A percentile compares a stretch with the other conserved stretches of the same genome.
phyloP scores from a whole-genome alignment of 1,140 invertebrate genomes.

The Gryon sp. region DNA sequence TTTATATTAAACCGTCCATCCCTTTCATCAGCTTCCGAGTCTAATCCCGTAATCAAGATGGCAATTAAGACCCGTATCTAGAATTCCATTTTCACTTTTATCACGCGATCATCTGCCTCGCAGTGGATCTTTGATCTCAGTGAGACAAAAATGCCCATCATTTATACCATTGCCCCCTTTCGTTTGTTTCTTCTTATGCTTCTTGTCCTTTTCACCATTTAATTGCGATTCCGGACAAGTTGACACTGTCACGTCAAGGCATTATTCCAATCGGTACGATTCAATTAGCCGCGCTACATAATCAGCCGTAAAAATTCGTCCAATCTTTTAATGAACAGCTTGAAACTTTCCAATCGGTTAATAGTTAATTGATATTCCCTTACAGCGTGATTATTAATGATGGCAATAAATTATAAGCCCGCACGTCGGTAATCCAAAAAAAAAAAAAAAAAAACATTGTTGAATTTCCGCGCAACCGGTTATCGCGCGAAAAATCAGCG shows the following conservation, averaged over 20 bases:
- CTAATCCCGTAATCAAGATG: not conserved
- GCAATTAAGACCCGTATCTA: slow-evolving; percentile 6
- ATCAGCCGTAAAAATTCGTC: slow-evolving; percentile 39
- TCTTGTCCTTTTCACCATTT: not conserved
- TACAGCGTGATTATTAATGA: slow-evolving; percentile 36
- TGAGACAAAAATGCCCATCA: slow-evolving; percentile 1
- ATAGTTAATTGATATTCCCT: slow-evolving; percentile 57
- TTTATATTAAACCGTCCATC: not conserved
- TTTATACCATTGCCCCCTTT: not conserved
- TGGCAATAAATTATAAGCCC: slow-evolving; percentile 42
- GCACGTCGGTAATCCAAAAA: slow-evolving; percentile 2
- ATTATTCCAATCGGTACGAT: slow-evolving; percentile 10
- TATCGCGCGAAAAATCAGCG: slow-evolving; percentile 27
- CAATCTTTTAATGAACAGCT: slow-evolving; percentile 24
- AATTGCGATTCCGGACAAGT: slow-evolving; percentile 14
- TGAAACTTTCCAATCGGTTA: slow-evolving; percentile 47
- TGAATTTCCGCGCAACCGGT: slow-evolving; percentile 6
- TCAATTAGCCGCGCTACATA: slow-evolving; percentile 49
- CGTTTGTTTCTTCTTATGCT: slow-evolving; percentile 1
- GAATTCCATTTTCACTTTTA: slow-evolving; percentile 22
- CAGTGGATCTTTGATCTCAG: not conserved
- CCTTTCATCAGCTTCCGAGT: not conserved
- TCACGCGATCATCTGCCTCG: slow-evolving; percentile 5
- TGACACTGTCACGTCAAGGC: slow-evolving; percentile 23
- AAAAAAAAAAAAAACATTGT: too few species aligned